Evolutionary conservation across 2,888 invertebrate genomes (phyloP).

Genomic region (Drosophila atripex): DNA sequence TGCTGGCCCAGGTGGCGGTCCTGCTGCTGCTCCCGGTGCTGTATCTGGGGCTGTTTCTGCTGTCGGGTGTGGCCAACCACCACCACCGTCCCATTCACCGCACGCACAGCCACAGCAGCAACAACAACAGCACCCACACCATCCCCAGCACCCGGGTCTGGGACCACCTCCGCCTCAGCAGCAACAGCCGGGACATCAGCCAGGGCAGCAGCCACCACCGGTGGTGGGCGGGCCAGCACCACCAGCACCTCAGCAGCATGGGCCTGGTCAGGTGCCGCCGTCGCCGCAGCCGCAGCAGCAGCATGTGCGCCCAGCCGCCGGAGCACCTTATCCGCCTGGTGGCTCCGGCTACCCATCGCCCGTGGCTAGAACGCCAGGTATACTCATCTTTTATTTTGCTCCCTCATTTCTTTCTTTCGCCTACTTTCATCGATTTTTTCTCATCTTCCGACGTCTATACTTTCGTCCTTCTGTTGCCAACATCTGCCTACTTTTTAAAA

Average conservation of each 20-base stretch:
- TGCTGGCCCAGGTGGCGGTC: constrained; percentile 69
- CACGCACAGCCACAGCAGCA: constrained; percentile 57
- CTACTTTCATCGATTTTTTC: constrained; percentile 7
- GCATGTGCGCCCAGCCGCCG: constrained; percentile 70
- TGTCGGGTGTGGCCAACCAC: constrained; percentile 54
- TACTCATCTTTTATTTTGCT: constrained; percentile 66
- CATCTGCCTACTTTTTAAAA: background rate
- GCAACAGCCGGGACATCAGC: constrained; percentile 45
- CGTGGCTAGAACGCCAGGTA: constrained; percentile 84
- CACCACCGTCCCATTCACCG: constrained; percentile 70
- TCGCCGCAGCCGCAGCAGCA: constrained; percentile 64
- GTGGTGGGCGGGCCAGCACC: constrained; percentile 43
- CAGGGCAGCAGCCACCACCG: constrained; percentile 47
- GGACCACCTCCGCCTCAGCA: constrained; percentile 48
- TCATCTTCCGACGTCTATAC: constrained; percentile 8
- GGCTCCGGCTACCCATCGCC: constrained; percentile 82
- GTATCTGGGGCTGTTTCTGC: constrained; percentile 43
- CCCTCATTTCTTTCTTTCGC: constrained; percentile 42
- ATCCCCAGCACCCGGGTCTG: constrained; percentile 43
- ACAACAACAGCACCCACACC: constrained; percentile 50
- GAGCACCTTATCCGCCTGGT: constrained; percentile 83
- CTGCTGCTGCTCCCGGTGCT: constrained; percentile 30
- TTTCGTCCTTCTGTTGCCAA: constrained; percentile 18
- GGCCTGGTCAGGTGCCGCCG: constrained; percentile 50
- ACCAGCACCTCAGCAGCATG: constrained; percentile 69